Evolutionary conservation across 2,797 vertebrate genomes (phyloP).

Genomic region (Gallinago solitaria): DNA sequence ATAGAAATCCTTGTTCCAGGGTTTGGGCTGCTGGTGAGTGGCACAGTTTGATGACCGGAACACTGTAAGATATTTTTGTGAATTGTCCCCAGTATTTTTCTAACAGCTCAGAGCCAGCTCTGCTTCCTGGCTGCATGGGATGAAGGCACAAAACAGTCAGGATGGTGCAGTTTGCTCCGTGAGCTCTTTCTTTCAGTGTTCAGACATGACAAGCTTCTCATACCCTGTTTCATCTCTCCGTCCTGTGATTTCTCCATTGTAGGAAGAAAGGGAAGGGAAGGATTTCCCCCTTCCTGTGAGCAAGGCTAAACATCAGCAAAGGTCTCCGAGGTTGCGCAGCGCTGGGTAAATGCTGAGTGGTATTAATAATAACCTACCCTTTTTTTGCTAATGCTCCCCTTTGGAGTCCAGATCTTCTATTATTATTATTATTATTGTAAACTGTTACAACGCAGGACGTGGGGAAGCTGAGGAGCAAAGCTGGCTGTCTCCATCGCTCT

Average conservation of each 20-base stretch:
- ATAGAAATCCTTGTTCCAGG: neutral
- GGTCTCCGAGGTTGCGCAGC: neutral
- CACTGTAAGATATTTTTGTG: neutral
- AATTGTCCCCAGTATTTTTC: neutral
- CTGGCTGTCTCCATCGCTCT: neutral
- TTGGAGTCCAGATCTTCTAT: neutral
- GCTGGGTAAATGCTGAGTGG: conserved; percentile 14
- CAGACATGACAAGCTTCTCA: neutral
- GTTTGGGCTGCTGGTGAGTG: neutral
- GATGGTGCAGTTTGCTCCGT: neutral
- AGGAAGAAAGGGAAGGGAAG: conserved; percentile 3
- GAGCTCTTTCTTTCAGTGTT: neutral
- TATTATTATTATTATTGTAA: neutral
- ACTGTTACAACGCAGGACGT: neutral
- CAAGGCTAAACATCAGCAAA: neutral
- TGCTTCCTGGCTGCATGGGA: fast-evolving
- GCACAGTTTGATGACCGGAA: neutral
- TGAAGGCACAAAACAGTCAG: neutral
- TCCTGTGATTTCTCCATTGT: neutral
- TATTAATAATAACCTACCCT: conserved; percentile 33
- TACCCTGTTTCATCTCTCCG: neutral
- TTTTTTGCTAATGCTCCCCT: neutral
- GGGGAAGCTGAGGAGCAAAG: neutral
- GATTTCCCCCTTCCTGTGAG: neutral
- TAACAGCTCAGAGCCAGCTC: neutral